A percentile compares a stretch with the other conserved stretches of the same genome.
Conservation (phyloP, 1,140 invertebrate genomes). For the Drosophila grimshawi region DNA sequence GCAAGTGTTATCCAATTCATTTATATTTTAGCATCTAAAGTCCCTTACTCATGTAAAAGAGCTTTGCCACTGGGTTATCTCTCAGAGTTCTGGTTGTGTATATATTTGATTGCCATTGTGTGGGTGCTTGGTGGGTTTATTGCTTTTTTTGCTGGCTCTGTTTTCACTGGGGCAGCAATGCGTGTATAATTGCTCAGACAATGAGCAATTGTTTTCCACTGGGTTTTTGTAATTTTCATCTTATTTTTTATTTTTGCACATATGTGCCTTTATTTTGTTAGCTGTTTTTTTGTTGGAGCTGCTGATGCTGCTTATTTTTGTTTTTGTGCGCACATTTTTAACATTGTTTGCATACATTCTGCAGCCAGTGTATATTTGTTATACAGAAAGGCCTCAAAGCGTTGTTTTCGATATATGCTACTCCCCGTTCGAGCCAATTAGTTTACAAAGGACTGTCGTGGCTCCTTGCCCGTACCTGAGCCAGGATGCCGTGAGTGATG, state of each 20-base stretch:
- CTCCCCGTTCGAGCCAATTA: slow-evolving; percentile 71
- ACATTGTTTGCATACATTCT: slow-evolving; percentile 79
- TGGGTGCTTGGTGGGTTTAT: not conserved
- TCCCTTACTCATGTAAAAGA: not conserved
- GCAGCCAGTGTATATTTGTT: slow-evolving; percentile 72
- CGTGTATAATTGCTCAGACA: slow-evolving; percentile 81
- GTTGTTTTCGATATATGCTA: slow-evolving; percentile 60
- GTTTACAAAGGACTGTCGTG: slow-evolving; percentile 71
- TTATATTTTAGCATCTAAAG: not conserved
- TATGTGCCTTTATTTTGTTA: slow-evolving; percentile 40
- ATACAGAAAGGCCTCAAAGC: slow-evolving; percentile 81
- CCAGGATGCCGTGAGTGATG: not conserved
- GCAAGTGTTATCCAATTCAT: not conserved
- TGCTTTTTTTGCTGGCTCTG: not conserved
- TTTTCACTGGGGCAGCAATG: slow-evolving; percentile 60
- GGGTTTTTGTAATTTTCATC: slow-evolving; percentile 48
- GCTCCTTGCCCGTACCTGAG: slow-evolving; percentile 9
- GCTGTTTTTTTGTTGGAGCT: slow-evolving; percentile 22
- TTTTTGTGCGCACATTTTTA: slow-evolving; percentile 52
- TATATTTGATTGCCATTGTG: not conserved
- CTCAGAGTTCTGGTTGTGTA: not conserved
- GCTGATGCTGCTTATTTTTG: slow-evolving; percentile 32
- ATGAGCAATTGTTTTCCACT: slow-evolving; percentile 79
- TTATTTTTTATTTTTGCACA: slow-evolving; percentile 43
- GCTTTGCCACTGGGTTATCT: not conserved